Percentiles rank a stretch among this genome's conserved stretches.
Conservation (phyloP, 2,888 invertebrate genomes). For the Acleris sparsana region DNA sequence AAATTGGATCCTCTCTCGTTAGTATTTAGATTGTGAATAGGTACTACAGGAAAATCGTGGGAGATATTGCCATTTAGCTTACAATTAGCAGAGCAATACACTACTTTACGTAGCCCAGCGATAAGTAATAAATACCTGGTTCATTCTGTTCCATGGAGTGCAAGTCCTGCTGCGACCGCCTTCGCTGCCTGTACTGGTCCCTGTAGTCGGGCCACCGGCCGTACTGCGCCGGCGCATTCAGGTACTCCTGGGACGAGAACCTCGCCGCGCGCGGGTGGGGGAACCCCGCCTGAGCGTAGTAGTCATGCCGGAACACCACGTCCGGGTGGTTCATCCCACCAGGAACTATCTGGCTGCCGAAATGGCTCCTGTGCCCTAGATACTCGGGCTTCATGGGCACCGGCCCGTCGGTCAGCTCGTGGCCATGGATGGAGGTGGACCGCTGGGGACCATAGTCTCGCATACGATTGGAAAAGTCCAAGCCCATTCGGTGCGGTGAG, state of each 20-base stretch:
- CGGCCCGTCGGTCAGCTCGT: slow-evolving; percentile 74
- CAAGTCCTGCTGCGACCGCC: slow-evolving; percentile 78
- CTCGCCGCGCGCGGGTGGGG: slow-evolving; percentile 72
- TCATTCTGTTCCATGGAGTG: slow-evolving; percentile 75
- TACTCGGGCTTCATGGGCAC: slow-evolving; percentile 68
- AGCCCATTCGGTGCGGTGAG: slow-evolving; percentile 74
- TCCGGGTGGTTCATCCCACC: slow-evolving; percentile 73
- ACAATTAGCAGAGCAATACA: too few species aligned
- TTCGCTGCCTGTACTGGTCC: slow-evolving; percentile 73
- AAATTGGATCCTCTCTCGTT: too few species aligned
- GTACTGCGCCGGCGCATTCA: slow-evolving; percentile 73
- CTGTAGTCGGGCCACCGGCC: slow-evolving; percentile 75
- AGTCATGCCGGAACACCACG: slow-evolving; percentile 75
- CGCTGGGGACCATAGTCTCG: slow-evolving; percentile 75
- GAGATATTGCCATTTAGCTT: too few species aligned
- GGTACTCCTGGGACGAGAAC: slow-evolving; percentile 79
- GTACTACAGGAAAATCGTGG: too few species aligned
- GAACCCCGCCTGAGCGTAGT: slow-evolving; percentile 70
- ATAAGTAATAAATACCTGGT: slow-evolving; percentile 60
- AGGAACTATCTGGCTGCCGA: slow-evolving; percentile 70
- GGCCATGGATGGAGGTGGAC: slow-evolving; percentile 77
- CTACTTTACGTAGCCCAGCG: background rate
- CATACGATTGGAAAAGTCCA: slow-evolving; percentile 70
- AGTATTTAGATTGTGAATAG: too few species aligned
- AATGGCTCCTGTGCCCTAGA: slow-evolving; percentile 67